Percentiles rank a stretch among this genome's conserved stretches.
These are phyloP conservation scores for Hydropotes inermis DNA, from an alignment of 2,113 vertebrate species.

Conservation along the genomic window DNA sequence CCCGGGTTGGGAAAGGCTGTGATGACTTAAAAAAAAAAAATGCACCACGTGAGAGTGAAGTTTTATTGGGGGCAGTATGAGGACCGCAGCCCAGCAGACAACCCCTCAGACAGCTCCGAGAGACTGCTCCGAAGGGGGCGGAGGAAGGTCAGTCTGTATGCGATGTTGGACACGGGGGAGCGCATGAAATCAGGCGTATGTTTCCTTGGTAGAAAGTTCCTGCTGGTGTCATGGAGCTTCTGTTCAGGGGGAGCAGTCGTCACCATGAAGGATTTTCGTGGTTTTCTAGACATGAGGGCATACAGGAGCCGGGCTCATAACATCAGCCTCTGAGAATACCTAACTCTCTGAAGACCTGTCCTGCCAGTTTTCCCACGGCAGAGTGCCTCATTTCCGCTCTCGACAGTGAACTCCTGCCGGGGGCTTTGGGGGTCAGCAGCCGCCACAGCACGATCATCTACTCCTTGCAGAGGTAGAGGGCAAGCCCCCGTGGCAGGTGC, in stretches of 20 bases:
- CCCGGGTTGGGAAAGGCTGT: background rate
- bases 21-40: too few species aligned
- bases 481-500: background rate
- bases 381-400: background rate
- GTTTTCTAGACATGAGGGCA: background rate
- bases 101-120: background rate
- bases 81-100: background rate
- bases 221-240: background rate
- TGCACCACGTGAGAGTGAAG: background rate
- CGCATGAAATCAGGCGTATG: too few species aligned
- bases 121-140: background rate
- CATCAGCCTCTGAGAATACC: background rate
- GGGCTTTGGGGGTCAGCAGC: background rate
- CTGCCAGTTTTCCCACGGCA: background rate
- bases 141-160: background rate
- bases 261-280: background rate
- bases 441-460: accelerated
- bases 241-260: background rate
- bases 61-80: background rate
- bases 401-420: background rate
- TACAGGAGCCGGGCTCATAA: background rate
- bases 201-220: background rate
- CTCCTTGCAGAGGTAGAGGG: background rate
- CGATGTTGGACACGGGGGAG: background rate
- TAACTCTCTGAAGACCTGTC: background rate